Evolutionary conservation across 2,888 invertebrate genomes (phyloP).

Genomic region (Netelia inedita): DNA sequence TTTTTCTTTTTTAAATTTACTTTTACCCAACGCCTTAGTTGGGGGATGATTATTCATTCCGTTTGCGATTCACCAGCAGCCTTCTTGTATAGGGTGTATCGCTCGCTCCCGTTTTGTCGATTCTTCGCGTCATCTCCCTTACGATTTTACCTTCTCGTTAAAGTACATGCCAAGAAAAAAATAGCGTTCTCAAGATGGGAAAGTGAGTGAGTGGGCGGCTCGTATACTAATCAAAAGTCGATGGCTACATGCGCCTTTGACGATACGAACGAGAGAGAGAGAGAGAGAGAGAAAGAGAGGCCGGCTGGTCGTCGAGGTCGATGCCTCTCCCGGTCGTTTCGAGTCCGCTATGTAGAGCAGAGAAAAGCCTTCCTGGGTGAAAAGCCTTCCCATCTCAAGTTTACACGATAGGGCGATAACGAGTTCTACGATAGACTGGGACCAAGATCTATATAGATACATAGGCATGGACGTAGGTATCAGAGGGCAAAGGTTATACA

Average conservation of each 20-base stretch:
- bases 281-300: neutral
- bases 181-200: neutral
- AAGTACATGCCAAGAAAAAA: neutral
- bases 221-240: conserved; percentile 49
- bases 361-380: conserved; percentile 16
- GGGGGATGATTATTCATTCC: neutral
- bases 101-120: neutral
- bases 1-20: too few species aligned
- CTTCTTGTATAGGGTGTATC: neutral
- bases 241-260: conserved; percentile 46
- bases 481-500: conserved; percentile 9
- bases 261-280: conserved; percentile 18
- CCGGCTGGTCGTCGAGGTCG: conserved; percentile 21
- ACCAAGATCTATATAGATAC: conserved; percentile 16
- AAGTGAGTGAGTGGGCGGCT: neutral
- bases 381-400: conserved; percentile 40
- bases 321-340: conserved; percentile 38
- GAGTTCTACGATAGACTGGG: conserved; percentile 41
- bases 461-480: neutral
- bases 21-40: too few species aligned
- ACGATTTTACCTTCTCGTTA: neutral
- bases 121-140: neutral
- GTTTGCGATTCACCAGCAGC: neutral
- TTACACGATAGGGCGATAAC: conserved; percentile 58
- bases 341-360: neutral